A percentile compares a stretch with the other conserved stretches of the same genome.
Conservation (phyloP, 2,797 vertebrate species). For the Chrosomus eos region DNA sequence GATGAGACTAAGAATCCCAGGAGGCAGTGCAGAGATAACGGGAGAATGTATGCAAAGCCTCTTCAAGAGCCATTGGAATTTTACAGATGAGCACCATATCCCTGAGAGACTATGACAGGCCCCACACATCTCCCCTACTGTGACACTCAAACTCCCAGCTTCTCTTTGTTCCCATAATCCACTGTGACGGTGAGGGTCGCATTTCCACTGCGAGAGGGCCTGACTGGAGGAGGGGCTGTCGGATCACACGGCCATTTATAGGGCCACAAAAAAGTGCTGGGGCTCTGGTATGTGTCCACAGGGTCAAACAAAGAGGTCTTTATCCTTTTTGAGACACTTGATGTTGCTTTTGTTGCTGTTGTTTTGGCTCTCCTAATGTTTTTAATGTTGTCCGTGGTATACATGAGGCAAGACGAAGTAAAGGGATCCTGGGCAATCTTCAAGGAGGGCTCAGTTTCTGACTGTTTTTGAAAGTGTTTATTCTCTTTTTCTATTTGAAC, state of each 20-base stretch:
- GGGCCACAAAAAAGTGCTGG: constrained; percentile 38
- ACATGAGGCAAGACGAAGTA: neutral
- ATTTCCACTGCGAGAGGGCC: constrained; percentile 31
- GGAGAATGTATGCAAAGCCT: constrained; percentile 75
- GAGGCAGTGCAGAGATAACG: constrained; percentile 45
- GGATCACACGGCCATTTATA: constrained; percentile 48
- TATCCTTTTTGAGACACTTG: constrained; percentile 35
- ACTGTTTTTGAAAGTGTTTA: neutral
- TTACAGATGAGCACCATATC: constrained; percentile 52
- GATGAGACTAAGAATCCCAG: constrained; percentile 25
- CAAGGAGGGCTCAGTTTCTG: neutral
- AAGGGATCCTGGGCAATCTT: neutral
- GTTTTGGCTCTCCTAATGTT: constrained; percentile 17
- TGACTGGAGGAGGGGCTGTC: constrained; percentile 47
- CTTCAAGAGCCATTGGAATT: constrained; percentile 68
- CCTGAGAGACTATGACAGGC: constrained; percentile 81
- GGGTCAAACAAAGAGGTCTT: constrained; percentile 54
- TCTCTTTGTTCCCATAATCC: constrained; percentile 82
- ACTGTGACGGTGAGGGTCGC: constrained; percentile 69
- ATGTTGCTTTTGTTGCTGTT: constrained; percentile 44
- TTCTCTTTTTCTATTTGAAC: constrained; percentile 22
- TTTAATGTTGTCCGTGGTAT: neutral
- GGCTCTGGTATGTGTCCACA: constrained; percentile 42
- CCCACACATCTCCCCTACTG: constrained; percentile 74
- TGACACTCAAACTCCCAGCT: constrained; percentile 74